phyloP scores from a whole-genome alignment of 1,140 invertebrate genomes.

The Sitodiplosis mosellana region DNA sequence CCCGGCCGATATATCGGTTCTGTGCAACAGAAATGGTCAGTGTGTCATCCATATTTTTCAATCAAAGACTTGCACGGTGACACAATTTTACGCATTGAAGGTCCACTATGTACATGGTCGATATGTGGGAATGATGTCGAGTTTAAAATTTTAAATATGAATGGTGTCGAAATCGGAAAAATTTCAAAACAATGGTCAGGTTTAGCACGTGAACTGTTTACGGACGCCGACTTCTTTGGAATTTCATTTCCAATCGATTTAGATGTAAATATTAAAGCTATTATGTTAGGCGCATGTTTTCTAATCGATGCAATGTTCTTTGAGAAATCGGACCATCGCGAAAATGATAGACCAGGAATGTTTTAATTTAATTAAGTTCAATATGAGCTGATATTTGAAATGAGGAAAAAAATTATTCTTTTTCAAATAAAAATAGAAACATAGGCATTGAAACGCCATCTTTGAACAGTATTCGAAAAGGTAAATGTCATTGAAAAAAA shows the following conservation, averaged over 20 bases:
- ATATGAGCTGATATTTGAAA: too few relatives aligned
- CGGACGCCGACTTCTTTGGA: slow-evolving; percentile 59
- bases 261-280: slow-evolving; percentile 64
- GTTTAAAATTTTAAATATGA: slow-evolving; percentile 45
- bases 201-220: slow-evolving; percentile 46
- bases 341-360: slow-evolving; percentile 21
- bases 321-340: slow-evolving; percentile 29
- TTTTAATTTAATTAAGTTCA: too few relatives aligned
- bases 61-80: slow-evolving; percentile 60
- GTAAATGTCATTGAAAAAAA: too few relatives aligned
- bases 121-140: slow-evolving; percentile 60
- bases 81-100: slow-evolving; percentile 61
- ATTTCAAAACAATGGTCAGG: slow-evolving; percentile 66
- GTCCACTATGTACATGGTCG: slow-evolving; percentile 61
- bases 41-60: slow-evolving; percentile 57
- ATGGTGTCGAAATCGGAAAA: slow-evolving; percentile 46
- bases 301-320: slow-evolving; percentile 65
- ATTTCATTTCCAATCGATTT: slow-evolving; percentile 63
- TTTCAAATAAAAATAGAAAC: too few relatives aligned
- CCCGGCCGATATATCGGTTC: slow-evolving; percentile 54
- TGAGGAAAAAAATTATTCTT: too few relatives aligned
- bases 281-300: slow-evolving; percentile 52
- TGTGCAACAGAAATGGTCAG: slow-evolving; percentile 70
- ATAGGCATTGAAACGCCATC: too few relatives aligned
- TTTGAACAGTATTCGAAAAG: too few relatives aligned